Conservation (phyloP, 2,113 vertebrate species). For the Drymodes brunneopygia region DNA sequence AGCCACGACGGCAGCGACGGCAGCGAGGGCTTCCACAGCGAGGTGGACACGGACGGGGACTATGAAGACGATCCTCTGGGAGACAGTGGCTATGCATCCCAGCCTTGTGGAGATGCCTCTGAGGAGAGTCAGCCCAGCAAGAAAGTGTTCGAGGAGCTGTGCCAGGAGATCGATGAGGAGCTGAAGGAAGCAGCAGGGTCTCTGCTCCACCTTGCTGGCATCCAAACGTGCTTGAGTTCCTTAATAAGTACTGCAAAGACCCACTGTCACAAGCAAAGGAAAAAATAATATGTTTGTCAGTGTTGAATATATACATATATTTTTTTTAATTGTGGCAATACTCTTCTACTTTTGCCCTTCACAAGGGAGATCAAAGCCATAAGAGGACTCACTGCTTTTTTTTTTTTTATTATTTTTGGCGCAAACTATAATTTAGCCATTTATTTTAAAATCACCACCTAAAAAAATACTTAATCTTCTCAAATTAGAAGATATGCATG, state of each 20-base stretch:
- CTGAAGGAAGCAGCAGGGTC: constrained; percentile 97
- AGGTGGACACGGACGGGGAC: constrained; percentile 87
- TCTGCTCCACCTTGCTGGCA: constrained; percentile 93
- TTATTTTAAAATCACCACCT: constrained; percentile 62
- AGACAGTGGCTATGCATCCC: constrained; percentile 76
- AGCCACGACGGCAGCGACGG: constrained; percentile 84
- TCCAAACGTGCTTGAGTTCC: constrained; percentile 87
- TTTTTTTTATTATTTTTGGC: constrained; percentile 60
- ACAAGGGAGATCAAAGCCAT: constrained; percentile 99
- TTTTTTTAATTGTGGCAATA: constrained; percentile 80
- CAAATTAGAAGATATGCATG: constrained; percentile 49
- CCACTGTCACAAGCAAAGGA: constrained; percentile 86
- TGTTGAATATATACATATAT: constrained; percentile 67
- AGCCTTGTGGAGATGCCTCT: constrained; percentile 56
- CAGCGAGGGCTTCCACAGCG: constrained; percentile 92
- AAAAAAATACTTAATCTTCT: constrained; percentile 31
- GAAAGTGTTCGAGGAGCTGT: constrained; percentile 76
- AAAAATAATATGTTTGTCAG: constrained; percentile 80
- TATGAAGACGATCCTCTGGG: constrained; percentile 78
- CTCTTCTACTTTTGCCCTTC: constrained; percentile 83
- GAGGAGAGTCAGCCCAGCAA: constrained; percentile 73
- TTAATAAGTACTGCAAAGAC: constrained; percentile 85
- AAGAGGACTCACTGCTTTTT: constrained; percentile 82
- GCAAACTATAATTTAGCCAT: constrained; percentile 55
- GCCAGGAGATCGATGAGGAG: constrained; percentile 94